phyloP scores from a whole-genome alignment of 2,797 vertebrate genomes.

The Rhyacichthys aspro region DNA sequence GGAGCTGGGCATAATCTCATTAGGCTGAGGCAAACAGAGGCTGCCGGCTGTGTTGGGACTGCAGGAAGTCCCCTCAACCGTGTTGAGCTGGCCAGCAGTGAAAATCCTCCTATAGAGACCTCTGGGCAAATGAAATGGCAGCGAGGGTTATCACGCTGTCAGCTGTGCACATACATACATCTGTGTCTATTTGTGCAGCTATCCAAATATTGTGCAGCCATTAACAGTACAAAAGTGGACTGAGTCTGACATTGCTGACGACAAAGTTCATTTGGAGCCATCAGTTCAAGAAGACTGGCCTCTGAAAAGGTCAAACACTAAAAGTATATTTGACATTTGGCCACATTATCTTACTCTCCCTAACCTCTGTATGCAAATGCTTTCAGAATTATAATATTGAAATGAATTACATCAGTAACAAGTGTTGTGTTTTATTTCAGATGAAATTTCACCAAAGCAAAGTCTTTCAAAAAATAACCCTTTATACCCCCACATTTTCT shows the following conservation, averaged over 20 bases:
- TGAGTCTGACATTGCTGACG: background rate
- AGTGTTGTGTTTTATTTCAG: too few relatives aligned
- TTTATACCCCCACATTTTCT: slow-evolving; percentile 24
- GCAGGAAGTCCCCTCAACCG: slow-evolving; percentile 40
- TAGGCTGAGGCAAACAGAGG: slow-evolving; percentile 56
- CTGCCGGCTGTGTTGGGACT: slow-evolving; percentile 30
- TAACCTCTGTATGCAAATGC: background rate
- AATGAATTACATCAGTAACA: too few relatives aligned
- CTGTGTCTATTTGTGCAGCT: slow-evolving; percentile 19
- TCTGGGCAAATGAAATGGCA: slow-evolving; percentile 31
- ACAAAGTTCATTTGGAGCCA: background rate
- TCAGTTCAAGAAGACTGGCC: background rate
- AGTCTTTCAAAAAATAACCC: slow-evolving; percentile 22
- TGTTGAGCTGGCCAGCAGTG: slow-evolving; percentile 44
- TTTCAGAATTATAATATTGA: too few relatives aligned
- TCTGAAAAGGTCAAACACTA: background rate
- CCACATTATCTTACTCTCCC: background rate
- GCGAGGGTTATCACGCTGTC: slow-evolving; percentile 30
- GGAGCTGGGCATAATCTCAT: slow-evolving; percentile 78
- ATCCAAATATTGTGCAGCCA: slow-evolving; percentile 18
- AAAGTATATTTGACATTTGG: background rate
- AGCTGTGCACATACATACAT: slow-evolving; percentile 22
- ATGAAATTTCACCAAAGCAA: too few relatives aligned
- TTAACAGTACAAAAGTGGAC: background rate
- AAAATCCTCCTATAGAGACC: slow-evolving; percentile 43